Percentiles rank a stretch among this genome's conserved stretches.
Evolutionary conservation across 2,888 invertebrate genomes (phyloP).

Genomic region (Drosophila neotestacea): DNA sequence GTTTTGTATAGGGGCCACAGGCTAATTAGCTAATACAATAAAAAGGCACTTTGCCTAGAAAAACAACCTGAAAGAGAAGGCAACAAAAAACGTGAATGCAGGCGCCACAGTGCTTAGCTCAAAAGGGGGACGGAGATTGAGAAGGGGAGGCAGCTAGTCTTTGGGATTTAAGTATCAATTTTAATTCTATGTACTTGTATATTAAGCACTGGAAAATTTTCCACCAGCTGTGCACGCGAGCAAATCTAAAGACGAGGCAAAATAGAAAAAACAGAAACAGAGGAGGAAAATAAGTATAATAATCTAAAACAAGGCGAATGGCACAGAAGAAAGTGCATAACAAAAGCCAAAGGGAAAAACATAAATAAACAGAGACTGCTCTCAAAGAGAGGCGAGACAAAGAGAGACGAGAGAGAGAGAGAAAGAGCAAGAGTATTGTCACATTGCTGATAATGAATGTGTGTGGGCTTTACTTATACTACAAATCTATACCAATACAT

Average conservation of each 20-base stretch:
- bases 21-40: constrained; percentile 48
- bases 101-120: constrained; percentile 55
- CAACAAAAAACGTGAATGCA: constrained; percentile 48
- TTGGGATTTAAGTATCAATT: constrained; percentile 67
- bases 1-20: constrained; percentile 16
- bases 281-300: constrained; percentile 37
- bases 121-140: neutral
- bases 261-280: constrained; percentile 21
- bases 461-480: constrained; percentile 23
- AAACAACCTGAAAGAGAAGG: constrained; percentile 9
- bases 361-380: constrained; percentile 59
- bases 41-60: constrained; percentile 36
- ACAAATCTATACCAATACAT: neutral
- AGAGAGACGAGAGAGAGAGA: constrained; percentile 4
- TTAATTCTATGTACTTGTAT: constrained; percentile 66
- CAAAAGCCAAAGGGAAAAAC: constrained; percentile 51
- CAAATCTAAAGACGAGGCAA: constrained; percentile 24
- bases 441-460: constrained; percentile 54
- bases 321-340: constrained; percentile 36
- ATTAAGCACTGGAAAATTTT: constrained; percentile 74
- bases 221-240: constrained; percentile 72
- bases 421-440: constrained; percentile 21
- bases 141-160: constrained; percentile 8
- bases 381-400: constrained; percentile 13
- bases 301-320: constrained; percentile 48